Base-by-base conservation (phyloP, 2,888 invertebrate genomes). In the Encarsia formosa region DNA sequence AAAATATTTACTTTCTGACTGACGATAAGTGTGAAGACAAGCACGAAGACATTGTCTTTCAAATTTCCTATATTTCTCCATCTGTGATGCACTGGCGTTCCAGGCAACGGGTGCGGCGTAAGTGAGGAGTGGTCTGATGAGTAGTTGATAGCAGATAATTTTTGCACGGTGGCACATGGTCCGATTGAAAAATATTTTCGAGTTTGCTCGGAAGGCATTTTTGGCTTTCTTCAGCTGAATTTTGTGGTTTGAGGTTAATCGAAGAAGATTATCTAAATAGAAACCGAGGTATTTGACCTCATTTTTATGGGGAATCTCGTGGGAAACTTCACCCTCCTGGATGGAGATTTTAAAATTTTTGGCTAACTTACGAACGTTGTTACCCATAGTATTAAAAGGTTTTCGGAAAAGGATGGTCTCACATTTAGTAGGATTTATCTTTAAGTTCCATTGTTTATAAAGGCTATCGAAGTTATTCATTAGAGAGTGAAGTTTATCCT, bases 401-500 rank as follows among this genome's bases (percentile, higher is more conserved):
- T 49, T 54, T 8, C 59, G 23, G 15, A 58, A 49, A 3, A 58
- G 15, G 4, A 58, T 58, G 0, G 54, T 51, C 32, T 58, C 58
- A 18, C 53, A 57, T 55, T 60, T 55, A 1, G 1, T 1, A 2
- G 39, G 31, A 24, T 54, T 57, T 1, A 57, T 31, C 0, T 51
- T 47, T 0, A 57, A 49, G 3, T 48, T 50, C 56, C 56, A 59
- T 4, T 19, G 26, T 1, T 24, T 15, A 20, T 53, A 47, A 16
- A 46, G 38, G 2, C 32, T 39, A 13, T 51, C 46, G 1, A 59
- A 24, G n/a, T 34, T 44, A 15, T 51, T 51, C 1, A 57, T 34
- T 24, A 49, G 4, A 11, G 13, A 2, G 46, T 56, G 46, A 1
- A 55, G 40, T 2, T 22, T 44, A 1, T 8, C 2, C 23, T 47